Conservation (phyloP, 2,797 vertebrate species). For the Fringilla coelebs region DNA sequence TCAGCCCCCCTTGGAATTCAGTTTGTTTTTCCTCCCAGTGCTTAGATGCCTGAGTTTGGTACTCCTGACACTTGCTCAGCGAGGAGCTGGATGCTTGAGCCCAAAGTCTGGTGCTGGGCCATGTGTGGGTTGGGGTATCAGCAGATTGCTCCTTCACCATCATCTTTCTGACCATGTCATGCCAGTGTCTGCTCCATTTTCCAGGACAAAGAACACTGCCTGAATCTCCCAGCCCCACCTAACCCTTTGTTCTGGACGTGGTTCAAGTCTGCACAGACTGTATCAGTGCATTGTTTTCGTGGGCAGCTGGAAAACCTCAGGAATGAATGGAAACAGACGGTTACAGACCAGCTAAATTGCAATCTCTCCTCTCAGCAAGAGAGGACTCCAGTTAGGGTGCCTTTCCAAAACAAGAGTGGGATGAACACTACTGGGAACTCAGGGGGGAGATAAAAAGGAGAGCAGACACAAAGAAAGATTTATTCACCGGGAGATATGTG, state of each 20-base stretch:
- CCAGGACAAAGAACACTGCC: slow-evolving; percentile 17
- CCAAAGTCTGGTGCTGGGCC: not conserved
- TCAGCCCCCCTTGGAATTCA: not conserved
- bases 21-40: not conserved
- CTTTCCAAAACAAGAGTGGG: not conserved
- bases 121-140: not conserved
- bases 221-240: not conserved
- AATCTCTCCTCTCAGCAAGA: not conserved
- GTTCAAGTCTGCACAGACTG: slow-evolving; percentile 30
- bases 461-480: not conserved
- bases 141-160: not conserved
- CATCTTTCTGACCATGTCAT: not conserved
- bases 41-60: not conserved
- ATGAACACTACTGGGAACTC: not conserved
- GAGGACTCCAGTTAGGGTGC: not conserved
- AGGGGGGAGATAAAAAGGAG: not conserved
- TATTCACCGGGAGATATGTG: not conserved
- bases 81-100: not conserved
- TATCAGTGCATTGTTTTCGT: slow-evolving; percentile 34
- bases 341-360: not conserved
- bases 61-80: not conserved
- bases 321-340: slow-evolving; percentile 63
- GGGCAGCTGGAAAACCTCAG: slow-evolving; percentile 60
- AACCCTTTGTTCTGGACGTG: not conserved
- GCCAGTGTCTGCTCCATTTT: not conserved